Percentiles rank a stretch among this genome's conserved stretches.
Evolutionary conservation across 2,888 invertebrate species (phyloP).

Genomic region (Physocephala rufipes): DNA sequence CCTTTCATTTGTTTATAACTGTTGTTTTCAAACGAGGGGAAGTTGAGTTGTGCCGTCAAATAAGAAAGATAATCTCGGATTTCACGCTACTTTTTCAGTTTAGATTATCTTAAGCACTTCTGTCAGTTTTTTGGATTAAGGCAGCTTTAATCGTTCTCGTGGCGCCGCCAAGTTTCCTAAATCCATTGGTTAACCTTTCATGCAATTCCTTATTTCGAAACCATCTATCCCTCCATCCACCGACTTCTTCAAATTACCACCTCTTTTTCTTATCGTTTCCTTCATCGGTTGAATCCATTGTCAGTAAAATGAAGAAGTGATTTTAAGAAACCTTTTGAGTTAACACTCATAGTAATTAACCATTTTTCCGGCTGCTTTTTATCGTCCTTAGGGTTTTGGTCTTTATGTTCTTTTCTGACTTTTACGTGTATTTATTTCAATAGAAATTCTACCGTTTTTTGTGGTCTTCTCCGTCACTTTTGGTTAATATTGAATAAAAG

Average conservation of each 20-base stretch:
- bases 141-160: neutral
- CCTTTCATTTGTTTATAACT: neutral
- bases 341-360: conserved; percentile 29
- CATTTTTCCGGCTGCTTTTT: conserved; percentile 20
- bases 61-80: conserved; percentile 27
- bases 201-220: neutral
- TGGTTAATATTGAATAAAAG: conserved; percentile 44
- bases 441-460: conserved; percentile 42
- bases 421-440: neutral
- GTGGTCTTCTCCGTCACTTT: conserved; percentile 37
- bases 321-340: conserved; percentile 16
- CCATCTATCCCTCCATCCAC: neutral
- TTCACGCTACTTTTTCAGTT: conserved; percentile 16
- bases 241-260: neutral
- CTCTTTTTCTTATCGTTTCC: neutral
- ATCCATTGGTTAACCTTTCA: neutral
- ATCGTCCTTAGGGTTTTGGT: neutral
- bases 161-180: conserved; percentile 2
- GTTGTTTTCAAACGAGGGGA: neutral
- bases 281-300: conserved; percentile 5
- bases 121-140: conserved; percentile 8
- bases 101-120: neutral
- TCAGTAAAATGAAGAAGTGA: conserved; percentile 20
- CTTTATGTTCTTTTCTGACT: neutral
- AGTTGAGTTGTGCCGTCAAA: conserved; percentile 4